phyloP scores from a whole-genome alignment of 2,888 invertebrate genomes.

The Drosophila pseudotalamancana region DNA sequence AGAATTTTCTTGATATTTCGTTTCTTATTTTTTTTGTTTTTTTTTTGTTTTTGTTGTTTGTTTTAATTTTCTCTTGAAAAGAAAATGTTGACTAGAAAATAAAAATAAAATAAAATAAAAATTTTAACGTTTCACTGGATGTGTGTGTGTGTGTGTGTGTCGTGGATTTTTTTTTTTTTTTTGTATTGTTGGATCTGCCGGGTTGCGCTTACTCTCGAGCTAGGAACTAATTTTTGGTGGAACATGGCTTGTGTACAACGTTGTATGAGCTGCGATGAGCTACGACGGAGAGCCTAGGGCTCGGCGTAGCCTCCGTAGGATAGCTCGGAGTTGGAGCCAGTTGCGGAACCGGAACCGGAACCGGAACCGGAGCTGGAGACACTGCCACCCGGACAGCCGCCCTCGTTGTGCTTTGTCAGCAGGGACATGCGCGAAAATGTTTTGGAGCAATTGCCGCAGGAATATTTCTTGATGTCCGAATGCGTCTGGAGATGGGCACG shows the following conservation, averaged over 20 bases:
- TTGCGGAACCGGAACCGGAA: conserved; percentile 31
- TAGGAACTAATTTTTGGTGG: conserved; percentile 85
- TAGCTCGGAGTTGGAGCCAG: conserved; percentile 52
- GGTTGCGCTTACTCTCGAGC: conserved; percentile 61
- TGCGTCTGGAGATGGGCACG: conserved; percentile 99
- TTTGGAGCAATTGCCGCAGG: conserved; percentile 95
- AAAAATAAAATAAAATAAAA: conserved; percentile 35
- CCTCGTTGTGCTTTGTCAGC: conserved; percentile 96
- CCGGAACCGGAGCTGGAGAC: conserved; percentile 32
- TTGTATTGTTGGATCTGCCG: conserved; percentile 61
- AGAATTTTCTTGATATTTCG: conserved; percentile 14
- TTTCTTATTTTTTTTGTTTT: neutral
- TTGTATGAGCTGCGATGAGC: conserved; percentile 9
- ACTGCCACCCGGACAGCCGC: conserved; percentile 89
- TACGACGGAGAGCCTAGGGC: conserved; percentile 55
- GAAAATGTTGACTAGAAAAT: conserved; percentile 81
- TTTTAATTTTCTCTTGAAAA: conserved; percentile 63
- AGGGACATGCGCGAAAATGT: conserved; percentile 99
- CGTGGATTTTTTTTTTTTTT: conserved; percentile 17
- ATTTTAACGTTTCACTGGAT: conserved; percentile 45
- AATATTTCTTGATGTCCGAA: conserved; percentile 98
- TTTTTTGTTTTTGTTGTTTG: conserved; percentile 18
- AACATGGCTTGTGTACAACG: conserved; percentile 73
- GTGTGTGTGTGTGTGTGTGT: conserved; percentile 25
- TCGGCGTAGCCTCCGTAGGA: conserved; percentile 72